Conservation (phyloP, 2,113 vertebrate species). For the Salminus brasiliensis region DNA sequence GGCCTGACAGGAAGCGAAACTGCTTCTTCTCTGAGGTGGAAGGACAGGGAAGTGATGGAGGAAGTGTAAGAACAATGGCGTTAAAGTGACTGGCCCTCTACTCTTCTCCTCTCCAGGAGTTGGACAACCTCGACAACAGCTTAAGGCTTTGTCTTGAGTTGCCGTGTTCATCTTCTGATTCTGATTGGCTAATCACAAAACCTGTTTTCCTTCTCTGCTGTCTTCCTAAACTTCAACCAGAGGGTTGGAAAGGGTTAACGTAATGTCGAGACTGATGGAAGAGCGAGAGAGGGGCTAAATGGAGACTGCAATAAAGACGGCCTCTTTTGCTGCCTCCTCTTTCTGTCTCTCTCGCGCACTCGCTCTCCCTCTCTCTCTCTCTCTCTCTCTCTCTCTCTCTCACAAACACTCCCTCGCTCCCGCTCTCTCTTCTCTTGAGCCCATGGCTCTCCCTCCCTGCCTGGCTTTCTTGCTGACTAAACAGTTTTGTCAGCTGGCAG, state of each 20-base stretch:
- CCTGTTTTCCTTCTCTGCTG: not conserved
- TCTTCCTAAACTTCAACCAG: not conserved
- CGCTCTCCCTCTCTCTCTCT: conserved; percentile 25
- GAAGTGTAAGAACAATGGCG: conserved; percentile 77
- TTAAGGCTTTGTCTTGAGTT: not conserved
- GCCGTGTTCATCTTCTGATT: not conserved
- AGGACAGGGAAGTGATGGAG: conserved; percentile 79
- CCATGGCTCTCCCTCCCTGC: conserved; percentile 53
- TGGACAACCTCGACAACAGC: not conserved
- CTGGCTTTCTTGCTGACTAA: conserved; percentile 80
- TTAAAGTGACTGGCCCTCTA: conserved; percentile 42
- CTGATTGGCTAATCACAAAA: not conserved
- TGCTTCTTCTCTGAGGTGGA: conserved; percentile 76
- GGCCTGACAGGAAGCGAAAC: conserved; percentile 72
- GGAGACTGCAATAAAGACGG: conserved; percentile 41
- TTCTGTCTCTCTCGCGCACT: not conserved
- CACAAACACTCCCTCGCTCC: conserved; percentile 25
- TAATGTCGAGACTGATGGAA: conserved; percentile 32
- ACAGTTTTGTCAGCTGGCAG: conserved; percentile 86
- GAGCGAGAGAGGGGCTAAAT: conserved; percentile 23
- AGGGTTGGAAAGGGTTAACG: conserved; percentile 17
- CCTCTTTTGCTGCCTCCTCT: conserved; percentile 25
- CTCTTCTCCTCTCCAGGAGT: not conserved
- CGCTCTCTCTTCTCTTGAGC: conserved; percentile 42
- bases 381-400: conserved; percentile 25